A percentile compares a stretch with the other conserved stretches of the same genome.
phyloP scores from a whole-genome alignment of 2,113 vertebrate genomes.

The Thunnus thynnus region DNA sequence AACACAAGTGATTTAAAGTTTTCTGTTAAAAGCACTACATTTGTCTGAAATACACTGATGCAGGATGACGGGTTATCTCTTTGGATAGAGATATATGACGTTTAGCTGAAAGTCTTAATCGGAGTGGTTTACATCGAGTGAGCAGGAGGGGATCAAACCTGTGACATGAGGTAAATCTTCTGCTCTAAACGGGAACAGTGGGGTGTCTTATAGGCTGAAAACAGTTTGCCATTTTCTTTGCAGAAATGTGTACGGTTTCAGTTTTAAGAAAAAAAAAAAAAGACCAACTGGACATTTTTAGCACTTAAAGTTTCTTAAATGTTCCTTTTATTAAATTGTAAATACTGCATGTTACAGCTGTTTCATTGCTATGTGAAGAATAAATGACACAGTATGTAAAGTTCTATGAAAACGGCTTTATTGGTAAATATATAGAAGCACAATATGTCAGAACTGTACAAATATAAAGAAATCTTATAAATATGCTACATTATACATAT shows the following conservation, averaged over 20 bases:
- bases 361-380: constrained; percentile 1
- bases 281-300: constrained; percentile 6
- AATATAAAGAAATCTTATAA: constrained; percentile 6
- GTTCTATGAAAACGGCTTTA: constrained; percentile 17
- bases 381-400: neutral
- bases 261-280: constrained; percentile 1
- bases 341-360: constrained; percentile 13
- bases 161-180: too few relatives aligned
- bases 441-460: neutral
- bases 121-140: neutral
- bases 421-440: constrained; percentile 18
- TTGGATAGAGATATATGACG: too few relatives aligned
- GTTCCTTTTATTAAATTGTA: constrained; percentile 22
- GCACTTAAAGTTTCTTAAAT: neutral
- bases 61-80: neutral
- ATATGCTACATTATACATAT: neutral
- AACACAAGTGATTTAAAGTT: neutral
- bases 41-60: neutral
- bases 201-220: neutral
- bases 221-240: constrained; percentile 10
- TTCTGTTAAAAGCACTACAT: neutral
- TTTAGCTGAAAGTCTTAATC: constrained; percentile 7
- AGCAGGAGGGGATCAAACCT: too few relatives aligned
- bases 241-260: constrained; percentile 1
- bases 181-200: too few relatives aligned